Conservation (phyloP, 2,888 invertebrate species). For the Aromia moschata region DNA sequence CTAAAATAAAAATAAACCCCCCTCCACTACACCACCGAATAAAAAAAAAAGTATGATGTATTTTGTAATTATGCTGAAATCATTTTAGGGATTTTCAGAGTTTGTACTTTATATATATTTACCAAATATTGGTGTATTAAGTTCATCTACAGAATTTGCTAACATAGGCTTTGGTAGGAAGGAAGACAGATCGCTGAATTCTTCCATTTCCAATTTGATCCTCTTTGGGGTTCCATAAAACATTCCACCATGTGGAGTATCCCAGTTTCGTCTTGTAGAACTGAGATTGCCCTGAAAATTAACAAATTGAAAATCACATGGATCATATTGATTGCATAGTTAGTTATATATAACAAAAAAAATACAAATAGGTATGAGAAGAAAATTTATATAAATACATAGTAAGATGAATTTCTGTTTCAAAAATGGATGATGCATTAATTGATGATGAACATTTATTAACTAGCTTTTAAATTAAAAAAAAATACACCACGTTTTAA, state of each 20-base stretch:
- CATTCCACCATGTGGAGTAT: slow-evolving; percentile 30
- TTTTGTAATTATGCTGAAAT: neutral
- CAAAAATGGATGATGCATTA: too few species aligned
- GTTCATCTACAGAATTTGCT: slow-evolving; percentile 57
- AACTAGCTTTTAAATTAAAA: too few species aligned
- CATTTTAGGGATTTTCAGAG: neutral
- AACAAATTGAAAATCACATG: too few species aligned
- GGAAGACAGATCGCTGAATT: slow-evolving; percentile 74
- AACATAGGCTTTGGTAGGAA: slow-evolving; percentile 63
- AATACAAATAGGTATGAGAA: too few species aligned
- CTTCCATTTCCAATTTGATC: slow-evolving; percentile 68
- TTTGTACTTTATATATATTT: slow-evolving; percentile 36
- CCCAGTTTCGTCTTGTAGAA: slow-evolving; percentile 34
- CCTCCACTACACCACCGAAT: neutral
- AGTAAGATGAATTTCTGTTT: too few species aligned
- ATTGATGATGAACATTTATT: too few species aligned
- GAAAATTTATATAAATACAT: too few species aligned
- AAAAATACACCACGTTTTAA: too few species aligned
- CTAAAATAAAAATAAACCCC: neutral
- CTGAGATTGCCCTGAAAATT: slow-evolving; percentile 34
- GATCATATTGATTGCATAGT: too few species aligned
- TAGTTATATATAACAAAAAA: too few species aligned
- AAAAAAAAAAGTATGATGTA: neutral
- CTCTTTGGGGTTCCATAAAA: slow-evolving; percentile 32
- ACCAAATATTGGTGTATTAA: slow-evolving; percentile 59